A percentile compares a stretch with the other conserved stretches of the same genome.
phyloP scores from a whole-genome alignment of 30 jellyfish, hydroid and myxozoan species.

The Rhopilema esculentum region DNA sequence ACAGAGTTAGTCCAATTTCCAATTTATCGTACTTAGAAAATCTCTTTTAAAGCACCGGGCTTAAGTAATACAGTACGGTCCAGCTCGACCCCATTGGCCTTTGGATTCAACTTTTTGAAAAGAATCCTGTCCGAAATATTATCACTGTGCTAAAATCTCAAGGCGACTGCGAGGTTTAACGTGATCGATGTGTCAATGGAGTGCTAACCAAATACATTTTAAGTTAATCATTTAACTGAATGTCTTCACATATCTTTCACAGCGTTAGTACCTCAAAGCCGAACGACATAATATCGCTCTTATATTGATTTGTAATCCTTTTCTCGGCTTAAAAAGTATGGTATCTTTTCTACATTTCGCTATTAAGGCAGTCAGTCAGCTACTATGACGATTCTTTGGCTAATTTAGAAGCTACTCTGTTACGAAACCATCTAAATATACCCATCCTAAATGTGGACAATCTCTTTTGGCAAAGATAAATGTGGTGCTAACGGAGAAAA shows the following conservation, averaged over 20 bases:
- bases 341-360: too few species aligned
- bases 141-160: slow-evolving; percentile 1
- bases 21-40: slow-evolving; percentile 5
- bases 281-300: too few species aligned
- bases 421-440: too few species aligned
- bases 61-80: background rate
- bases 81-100: background rate
- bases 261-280: background rate
- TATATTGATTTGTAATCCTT: too few species aligned
- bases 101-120: background rate
- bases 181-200: background rate
- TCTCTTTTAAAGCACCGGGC: background rate
- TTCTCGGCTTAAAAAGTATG: too few species aligned
- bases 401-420: background rate
- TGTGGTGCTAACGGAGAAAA: background rate
- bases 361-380: too few species aligned
- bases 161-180: background rate
- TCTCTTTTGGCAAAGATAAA: too few species aligned
- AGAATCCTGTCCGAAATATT: background rate
- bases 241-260: background rate
- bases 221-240: background rate
- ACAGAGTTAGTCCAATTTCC: slow-evolving; percentile 12
- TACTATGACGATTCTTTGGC: background rate
- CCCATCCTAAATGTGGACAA: too few species aligned
- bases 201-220: background rate